A percentile compares a stretch with the other conserved stretches of the same genome.
Evolutionary conservation across 2,113 vertebrate species (phyloP).

Genomic region (Anseranas semipalmata): DNA sequence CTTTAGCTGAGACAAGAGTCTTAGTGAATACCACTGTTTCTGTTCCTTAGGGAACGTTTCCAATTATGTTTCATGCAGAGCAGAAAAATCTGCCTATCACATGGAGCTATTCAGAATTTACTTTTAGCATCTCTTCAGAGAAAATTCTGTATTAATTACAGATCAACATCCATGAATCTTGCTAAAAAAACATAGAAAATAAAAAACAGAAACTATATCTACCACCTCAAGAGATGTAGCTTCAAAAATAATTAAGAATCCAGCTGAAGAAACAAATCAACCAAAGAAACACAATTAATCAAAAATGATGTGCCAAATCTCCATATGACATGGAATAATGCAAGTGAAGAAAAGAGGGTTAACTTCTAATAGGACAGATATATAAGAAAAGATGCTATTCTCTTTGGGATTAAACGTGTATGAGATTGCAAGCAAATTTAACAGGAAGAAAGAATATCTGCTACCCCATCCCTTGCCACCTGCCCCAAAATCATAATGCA

Average conservation of each 20-base stretch:
- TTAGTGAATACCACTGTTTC: conserved; percentile 37
- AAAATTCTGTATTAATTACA: conserved; percentile 65
- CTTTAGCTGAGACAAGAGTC: conserved; percentile 3
- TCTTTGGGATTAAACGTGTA: neutral
- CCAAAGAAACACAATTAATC: neutral
- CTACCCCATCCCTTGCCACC: fast-evolving
- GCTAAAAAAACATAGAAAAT: conserved; percentile 1
- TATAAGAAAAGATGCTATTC: neutral
- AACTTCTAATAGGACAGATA: neutral
- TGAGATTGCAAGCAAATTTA: neutral
- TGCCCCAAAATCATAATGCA: neutral
- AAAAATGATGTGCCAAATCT: neutral
- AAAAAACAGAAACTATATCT: neutral
- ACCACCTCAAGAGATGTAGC: neutral
- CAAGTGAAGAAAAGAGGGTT: neutral
- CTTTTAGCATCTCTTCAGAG: conserved; percentile 22
- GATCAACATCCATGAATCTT: neutral
- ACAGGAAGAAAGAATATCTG: neutral
- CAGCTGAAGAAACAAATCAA: neutral
- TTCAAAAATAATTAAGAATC: conserved; percentile 13
- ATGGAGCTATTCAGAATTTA: conserved; percentile 8
- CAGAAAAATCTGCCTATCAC: conserved; percentile 38
- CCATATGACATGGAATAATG: neutral
- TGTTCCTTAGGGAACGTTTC: conserved; percentile 45
- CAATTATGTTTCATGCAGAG: conserved; percentile 54